A percentile compares a stretch with the other conserved stretches of the same genome.
These are phyloP conservation scores for Kryptopterus vitreolus DNA, from an alignment of 2,797 vertebrate genomes.

Conservation along the genomic window DNA sequence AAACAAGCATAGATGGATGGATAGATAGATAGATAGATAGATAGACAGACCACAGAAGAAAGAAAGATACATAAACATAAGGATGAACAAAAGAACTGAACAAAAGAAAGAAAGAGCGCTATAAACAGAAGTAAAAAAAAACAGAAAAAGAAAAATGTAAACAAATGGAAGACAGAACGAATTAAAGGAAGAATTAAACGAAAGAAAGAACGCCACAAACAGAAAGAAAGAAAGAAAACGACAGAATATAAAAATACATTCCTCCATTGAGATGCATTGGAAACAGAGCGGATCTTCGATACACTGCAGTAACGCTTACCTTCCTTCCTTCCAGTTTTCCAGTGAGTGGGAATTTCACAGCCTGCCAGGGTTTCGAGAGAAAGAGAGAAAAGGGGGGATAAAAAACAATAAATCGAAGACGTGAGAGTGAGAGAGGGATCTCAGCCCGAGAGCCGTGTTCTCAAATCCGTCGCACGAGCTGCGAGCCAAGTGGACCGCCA, in stretches of 20 bases:
- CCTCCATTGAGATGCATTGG: slow-evolving; percentile 45
- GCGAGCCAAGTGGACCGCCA: slow-evolving; percentile 53
- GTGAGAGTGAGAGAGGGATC: slow-evolving; percentile 39
- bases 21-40: no score
- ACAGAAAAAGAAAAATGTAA: no score
- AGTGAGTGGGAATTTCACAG: slow-evolving; percentile 49
- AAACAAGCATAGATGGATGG: no score
- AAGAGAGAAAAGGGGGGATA: background rate
- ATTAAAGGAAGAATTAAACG: no score
- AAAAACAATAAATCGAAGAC: slow-evolving; percentile 28
- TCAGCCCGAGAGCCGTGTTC: slow-evolving; percentile 44
- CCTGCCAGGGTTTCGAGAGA: slow-evolving; percentile 12
- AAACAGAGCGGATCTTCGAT: slow-evolving; percentile 53
- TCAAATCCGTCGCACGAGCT: slow-evolving; percentile 46
- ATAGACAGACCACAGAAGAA: no score
- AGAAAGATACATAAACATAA: no score
- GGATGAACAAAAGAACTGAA: no score
- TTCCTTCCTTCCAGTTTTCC: slow-evolving; percentile 49
- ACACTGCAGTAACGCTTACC: slow-evolving; percentile 53
- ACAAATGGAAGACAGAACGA: no score
- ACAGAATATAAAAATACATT: background rate
- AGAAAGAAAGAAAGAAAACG: no score
- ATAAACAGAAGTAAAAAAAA: no score
- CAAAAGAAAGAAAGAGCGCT: no score
- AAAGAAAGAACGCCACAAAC: no score